Percentiles rank a stretch among this genome's conserved stretches.
phyloP scores from a whole-genome alignment of 2,797 vertebrate genomes.

The Schizothorax lantsangensis region DNA sequence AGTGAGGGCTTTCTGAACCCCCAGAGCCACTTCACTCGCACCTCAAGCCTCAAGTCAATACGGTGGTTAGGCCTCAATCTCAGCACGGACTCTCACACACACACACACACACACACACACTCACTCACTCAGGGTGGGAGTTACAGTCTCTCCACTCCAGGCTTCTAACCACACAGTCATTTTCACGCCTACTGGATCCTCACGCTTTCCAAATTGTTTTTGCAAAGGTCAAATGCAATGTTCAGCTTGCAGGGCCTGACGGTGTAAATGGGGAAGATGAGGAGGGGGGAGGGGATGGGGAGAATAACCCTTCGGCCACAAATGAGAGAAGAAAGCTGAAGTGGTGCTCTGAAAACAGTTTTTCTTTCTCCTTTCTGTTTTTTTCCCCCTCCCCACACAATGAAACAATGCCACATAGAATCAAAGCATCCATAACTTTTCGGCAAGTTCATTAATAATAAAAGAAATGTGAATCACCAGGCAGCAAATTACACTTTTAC shows the following conservation, averaged over 20 bases:
- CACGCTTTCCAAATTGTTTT: slow-evolving; percentile 61
- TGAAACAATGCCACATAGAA: slow-evolving; percentile 35
- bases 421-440: slow-evolving; percentile 40
- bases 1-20: slow-evolving; percentile 36
- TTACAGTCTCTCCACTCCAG: slow-evolving; percentile 43
- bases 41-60: slow-evolving; percentile 45
- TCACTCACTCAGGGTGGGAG: slow-evolving; percentile 33
- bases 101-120: not conserved
- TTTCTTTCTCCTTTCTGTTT: not conserved
- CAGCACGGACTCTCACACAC: not conserved
- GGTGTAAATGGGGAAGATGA: slow-evolving; percentile 46
- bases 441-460: slow-evolving; percentile 48
- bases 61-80: slow-evolving; percentile 30
- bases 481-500: slow-evolving; percentile 36
- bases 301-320: slow-evolving; percentile 26
- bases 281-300: not conserved
- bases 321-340: slow-evolving; percentile 7
- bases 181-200: slow-evolving; percentile 59
- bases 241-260: slow-evolving; percentile 52
- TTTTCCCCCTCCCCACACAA: not conserved
- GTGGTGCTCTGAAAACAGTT: slow-evolving; percentile 15
- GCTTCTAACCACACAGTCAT: slow-evolving; percentile 54
- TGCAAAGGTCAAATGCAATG: slow-evolving; percentile 64
- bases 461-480: slow-evolving; percentile 23
- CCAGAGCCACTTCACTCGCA: slow-evolving; percentile 40